Conservation (phyloP, 2,797 vertebrate species). For the Mionectes olivaceus region DNA sequence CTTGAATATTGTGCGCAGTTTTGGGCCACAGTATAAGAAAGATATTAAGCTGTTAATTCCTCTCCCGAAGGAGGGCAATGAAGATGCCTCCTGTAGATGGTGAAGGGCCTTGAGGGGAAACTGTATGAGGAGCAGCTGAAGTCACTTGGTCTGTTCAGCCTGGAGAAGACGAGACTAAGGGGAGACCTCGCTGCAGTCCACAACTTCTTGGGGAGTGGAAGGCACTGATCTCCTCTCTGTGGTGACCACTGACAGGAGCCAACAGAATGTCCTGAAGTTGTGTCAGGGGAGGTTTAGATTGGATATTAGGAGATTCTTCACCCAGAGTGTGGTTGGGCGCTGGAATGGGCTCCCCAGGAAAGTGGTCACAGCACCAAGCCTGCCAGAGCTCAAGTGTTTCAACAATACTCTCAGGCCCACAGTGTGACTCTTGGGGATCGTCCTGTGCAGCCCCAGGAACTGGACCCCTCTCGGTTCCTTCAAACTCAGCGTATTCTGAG, state of each 20-base stretch:
- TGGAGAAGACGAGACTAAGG: not conserved
- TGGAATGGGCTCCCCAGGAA: not conserved
- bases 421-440: not conserved
- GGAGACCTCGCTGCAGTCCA: not conserved
- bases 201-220: not conserved
- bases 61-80: not conserved
- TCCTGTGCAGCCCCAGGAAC: not conserved
- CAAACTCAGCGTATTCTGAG: not conserved
- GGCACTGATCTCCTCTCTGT: not conserved
- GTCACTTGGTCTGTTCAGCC: not conserved
- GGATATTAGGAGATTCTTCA: not conserved
- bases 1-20: not conserved
- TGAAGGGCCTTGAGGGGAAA: not conserved
- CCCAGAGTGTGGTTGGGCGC: not conserved
- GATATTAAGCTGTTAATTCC: not conserved
- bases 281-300: not conserved
- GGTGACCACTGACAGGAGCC: not conserved
- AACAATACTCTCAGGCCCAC: not conserved
- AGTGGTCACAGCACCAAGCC: not conserved
- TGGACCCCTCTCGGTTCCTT: not conserved
- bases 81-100: not conserved
- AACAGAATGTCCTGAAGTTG: not conserved
- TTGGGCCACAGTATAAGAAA: not conserved
- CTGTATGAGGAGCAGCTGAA: not conserved
- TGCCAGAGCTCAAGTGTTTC: not conserved